Evolutionary conservation across 2,888 invertebrate species (phyloP), one percentile per base, ranked within the genome.

Genomic region (Cryptocephalus moraei): DNA sequence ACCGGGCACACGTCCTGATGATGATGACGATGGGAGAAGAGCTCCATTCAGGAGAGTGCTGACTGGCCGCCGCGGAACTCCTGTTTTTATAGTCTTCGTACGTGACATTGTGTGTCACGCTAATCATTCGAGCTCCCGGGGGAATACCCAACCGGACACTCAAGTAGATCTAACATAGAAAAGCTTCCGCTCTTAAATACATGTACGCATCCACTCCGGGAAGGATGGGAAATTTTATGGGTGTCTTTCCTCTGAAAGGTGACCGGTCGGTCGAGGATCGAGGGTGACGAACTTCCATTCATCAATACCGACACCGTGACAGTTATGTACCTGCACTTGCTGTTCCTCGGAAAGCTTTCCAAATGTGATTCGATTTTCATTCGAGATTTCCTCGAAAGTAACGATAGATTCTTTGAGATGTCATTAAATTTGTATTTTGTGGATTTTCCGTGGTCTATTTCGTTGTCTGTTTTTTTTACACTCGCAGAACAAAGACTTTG

Each of bases 51-150:
- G 46, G 56, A 59, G 64, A 66, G 62, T 68, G 67, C 68, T 69
- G 68, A 69, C 68, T 66, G 63, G 66, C 63, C 59, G 63, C 66
- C 65, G 64, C 66, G 65, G 63, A 64, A 65, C 62, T 40, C 61
- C 57, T 61, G 62, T 59, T 64, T 59, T 66, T 66, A 67, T 64
- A 57, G 60, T 56, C 61, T 54, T 55, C 52, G 58, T 64, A 68
- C 69, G 69, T 69, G 68, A 60, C 59, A 64, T 63, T 65, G 60
- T 63, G 62, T 65, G 66, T 65, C 52, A 52, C 61, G 61, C 68
- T 69, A 69, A 69, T 68, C 67, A 68, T 65, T 51, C 54, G 51
- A 55, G 53, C 56, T 65, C 68, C 61, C 65, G 36, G 41, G 65
- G 62, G 68, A 60, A 36, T n/a, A 52, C 50, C 52, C 49, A 54